Percentiles rank a stretch among this genome's conserved stretches.
These are phyloP conservation scores for Halcyon chelicuti DNA, from an alignment of 2,797 vertebrate genomes.

Conservation along the genomic window DNA sequence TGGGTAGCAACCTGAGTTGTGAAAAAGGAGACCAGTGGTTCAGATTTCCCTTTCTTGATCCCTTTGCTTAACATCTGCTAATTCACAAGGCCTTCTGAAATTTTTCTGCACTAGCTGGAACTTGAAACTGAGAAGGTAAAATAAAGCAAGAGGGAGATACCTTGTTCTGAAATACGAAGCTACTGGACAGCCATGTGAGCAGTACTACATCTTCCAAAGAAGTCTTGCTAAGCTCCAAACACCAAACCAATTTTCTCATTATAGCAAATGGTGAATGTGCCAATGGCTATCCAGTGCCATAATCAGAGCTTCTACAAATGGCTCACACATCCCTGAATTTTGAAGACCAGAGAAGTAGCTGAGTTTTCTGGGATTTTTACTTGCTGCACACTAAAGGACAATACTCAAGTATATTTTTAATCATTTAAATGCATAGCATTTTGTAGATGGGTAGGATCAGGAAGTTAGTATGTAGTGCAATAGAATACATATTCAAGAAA, in stretches of 20 bases:
- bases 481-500: neutral
- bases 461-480: neutral
- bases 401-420: neutral
- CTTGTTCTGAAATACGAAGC: neutral
- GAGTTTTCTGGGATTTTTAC: neutral
- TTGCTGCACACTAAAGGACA: neutral
- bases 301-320: neutral
- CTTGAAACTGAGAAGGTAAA: neutral
- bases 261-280: neutral
- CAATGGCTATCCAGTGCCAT: neutral
- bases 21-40: neutral
- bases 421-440: neutral
- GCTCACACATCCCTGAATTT: neutral
- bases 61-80: neutral
- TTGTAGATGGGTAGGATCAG: neutral
- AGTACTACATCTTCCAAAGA: neutral
- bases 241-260: neutral
- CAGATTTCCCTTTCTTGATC: neutral
- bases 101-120: neutral
- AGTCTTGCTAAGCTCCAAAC: neutral
- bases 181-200: accelerated
- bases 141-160: neutral
- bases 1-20: neutral
- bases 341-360: neutral
- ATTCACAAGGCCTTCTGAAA: neutral